Evolutionary conservation across 2,797 vertebrate genomes (phyloP), one percentile per base, ranked within the genome.

Genomic region (Fratercula arctica): DNA sequence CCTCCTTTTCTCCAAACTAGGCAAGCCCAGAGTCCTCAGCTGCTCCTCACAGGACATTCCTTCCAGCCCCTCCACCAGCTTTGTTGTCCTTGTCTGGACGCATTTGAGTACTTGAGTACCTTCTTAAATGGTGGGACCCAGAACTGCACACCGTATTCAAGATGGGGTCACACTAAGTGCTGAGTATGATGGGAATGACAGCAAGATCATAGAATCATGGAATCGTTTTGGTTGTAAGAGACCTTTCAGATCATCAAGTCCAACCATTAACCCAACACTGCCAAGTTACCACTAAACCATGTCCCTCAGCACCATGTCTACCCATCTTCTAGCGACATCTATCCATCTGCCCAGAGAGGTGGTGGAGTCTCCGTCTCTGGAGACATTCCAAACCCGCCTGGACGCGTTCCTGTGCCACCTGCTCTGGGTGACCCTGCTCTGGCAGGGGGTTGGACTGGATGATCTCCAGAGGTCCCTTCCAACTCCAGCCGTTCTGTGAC

Each of bases 1-100:
- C 43, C 31, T 57, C 13, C 43, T 66, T 17, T 64, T n/a, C 50
- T 66, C 43, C 43, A 35, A 20, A 50, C 19, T n/a, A n/a, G 13
- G 41, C 70, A 66, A 57, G 5, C 35, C 28, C 24, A 13, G 3
- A 8, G 33, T 24, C 50, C 39, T 73, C 8, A 45, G 21, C 48
- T 1, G 0, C 39, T 54, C 50, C n/a, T 54, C 16, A 14, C 1
- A 53, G 24, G 24, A 35, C 35, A 1, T 66, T 15, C 51, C n/a
- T 67, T 57, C 43, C 15, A 66, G n/a, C 48, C 9, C 19, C 4
- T 56, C 6, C 12, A 24, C 31, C 25, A 19, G 35, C 19, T 70
- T 70, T 29, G 31, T 51, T 53, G 26, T 18, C 33, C 8, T 72
- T 35, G 12, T 57, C 50, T 75, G 35, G 23, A 29, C 19, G 16